phyloP scores from a whole-genome alignment of 2,113 vertebrate genomes.

The Terrapene triunguis region DNA sequence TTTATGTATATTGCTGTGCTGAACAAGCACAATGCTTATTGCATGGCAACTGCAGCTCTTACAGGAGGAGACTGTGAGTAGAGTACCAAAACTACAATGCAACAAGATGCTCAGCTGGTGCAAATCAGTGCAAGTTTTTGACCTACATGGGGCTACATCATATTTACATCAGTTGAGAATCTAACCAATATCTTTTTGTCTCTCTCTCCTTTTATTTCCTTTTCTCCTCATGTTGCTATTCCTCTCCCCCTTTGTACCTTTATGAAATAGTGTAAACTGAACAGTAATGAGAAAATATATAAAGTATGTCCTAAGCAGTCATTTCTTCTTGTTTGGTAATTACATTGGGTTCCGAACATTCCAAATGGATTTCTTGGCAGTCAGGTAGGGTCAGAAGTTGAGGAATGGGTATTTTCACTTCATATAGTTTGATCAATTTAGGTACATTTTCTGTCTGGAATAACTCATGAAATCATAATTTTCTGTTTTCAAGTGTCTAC shows the following conservation, averaged over 20 bases:
- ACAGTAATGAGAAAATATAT: not conserved
- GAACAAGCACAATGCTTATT: not conserved
- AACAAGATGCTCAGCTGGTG: not conserved
- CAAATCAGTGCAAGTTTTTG: not conserved
- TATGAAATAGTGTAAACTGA: slow-evolving; percentile 20
- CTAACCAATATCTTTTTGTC: not conserved
- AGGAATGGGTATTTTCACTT: slow-evolving; percentile 23
- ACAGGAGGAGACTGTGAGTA: not conserved
- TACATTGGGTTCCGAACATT: slow-evolving; percentile 27
- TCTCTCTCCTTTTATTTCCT: slow-evolving; percentile 11
- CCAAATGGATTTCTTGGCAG: slow-evolving; percentile 12
- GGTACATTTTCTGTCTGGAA: slow-evolving; percentile 39
- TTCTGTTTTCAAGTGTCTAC: not conserved
- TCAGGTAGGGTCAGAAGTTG: slow-evolving; percentile 46
- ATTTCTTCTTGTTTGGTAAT: slow-evolving; percentile 13
- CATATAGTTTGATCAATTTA: not conserved
- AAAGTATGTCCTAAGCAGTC: not conserved
- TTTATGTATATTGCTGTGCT: not conserved
- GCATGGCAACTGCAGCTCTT: not conserved
- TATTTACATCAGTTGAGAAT: not conserved
- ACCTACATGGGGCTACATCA: not conserved
- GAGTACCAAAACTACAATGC: not conserved
- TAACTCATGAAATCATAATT: slow-evolving; percentile 35
- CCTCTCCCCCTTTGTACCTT: slow-evolving; percentile 12
- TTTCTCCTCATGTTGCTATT: not conserved